These are phyloP conservation scores for Synanthedon tipuliformis DNA, from an alignment of 2,888 invertebrate species.

Conservation along the genomic window DNA sequence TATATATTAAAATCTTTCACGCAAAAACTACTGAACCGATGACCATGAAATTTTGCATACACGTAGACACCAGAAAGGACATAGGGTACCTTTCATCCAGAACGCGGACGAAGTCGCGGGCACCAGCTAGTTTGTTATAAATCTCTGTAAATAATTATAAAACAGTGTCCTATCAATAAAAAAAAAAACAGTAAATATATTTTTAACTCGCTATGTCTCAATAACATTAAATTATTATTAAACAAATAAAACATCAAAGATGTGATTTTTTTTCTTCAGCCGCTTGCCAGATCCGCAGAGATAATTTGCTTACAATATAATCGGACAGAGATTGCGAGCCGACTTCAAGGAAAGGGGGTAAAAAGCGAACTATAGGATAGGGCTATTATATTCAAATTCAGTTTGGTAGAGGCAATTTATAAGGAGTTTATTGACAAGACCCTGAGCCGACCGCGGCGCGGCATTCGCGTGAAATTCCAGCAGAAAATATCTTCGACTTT, in stretches of 20 bases:
- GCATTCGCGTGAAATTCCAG: conserved; percentile 50
- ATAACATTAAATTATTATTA: conserved; percentile 14
- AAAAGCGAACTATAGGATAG: conserved; percentile 52
- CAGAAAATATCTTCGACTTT: conserved; percentile 42
- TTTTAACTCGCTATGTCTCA: conserved; percentile 6
- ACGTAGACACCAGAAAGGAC: too few relatives aligned
- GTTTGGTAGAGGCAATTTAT: conserved; percentile 63
- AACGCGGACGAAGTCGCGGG: too few relatives aligned
- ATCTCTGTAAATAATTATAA: too few relatives aligned
- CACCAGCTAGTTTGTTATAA: too few relatives aligned
- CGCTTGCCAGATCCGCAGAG: conserved; percentile 56
- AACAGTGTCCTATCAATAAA: too few relatives aligned
- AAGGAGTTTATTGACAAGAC: conserved; percentile 68
- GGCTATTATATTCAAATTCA: conserved; percentile 69
- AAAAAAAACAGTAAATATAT: too few relatives aligned
- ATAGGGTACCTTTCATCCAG: too few relatives aligned
- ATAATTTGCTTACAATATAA: conserved; percentile 72
- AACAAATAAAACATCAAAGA: conserved; percentile 28
- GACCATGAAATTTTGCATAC: too few relatives aligned
- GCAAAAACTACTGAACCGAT: too few relatives aligned
- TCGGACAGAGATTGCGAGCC: conserved; percentile 58
- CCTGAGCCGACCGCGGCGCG: conserved; percentile 26
- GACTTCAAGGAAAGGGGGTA: conserved; percentile 53
- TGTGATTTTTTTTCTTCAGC: conserved; percentile 28
- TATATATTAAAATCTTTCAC: too few relatives aligned